Evolutionary conservation across 2,797 vertebrate genomes (phyloP).

Genomic region (Macrochelys suwanniensis): DNA sequence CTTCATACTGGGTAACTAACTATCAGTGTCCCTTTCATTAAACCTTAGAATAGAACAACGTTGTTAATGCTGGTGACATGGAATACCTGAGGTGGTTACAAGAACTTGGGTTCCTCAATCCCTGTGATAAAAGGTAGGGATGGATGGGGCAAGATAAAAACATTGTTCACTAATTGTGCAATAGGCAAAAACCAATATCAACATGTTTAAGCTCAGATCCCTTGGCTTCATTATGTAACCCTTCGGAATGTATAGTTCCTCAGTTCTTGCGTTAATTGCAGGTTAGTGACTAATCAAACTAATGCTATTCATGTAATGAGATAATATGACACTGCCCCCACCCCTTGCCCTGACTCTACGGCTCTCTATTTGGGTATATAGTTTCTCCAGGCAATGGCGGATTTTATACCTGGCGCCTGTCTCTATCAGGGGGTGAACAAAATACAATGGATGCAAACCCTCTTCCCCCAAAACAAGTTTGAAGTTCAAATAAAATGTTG

Average conservation of each 20-base stretch:
- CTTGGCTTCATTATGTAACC: neutral
- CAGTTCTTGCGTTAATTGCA: neutral
- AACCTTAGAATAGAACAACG: neutral
- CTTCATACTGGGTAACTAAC: neutral
- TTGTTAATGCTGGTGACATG: neutral
- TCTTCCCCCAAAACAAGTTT: neutral
- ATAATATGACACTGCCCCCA: neutral
- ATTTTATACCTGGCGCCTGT: neutral
- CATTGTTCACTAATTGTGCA: neutral
- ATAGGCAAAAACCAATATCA: neutral
- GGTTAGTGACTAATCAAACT: neutral
- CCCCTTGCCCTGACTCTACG: too few relatives aligned
- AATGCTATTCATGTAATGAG: neutral
- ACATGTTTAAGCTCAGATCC: neutral
- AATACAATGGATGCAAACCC: neutral
- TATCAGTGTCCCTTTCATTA: neutral
- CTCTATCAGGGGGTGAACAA: neutral
- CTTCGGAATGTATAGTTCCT: neutral
- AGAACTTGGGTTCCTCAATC: neutral
- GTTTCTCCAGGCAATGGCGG: neutral
- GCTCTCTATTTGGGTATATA: neutral
- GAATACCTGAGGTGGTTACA: neutral
- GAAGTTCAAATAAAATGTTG: neutral
- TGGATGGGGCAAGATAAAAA: neutral
- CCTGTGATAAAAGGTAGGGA: neutral